These are phyloP conservation scores for Sylvilagus bachmani DNA, from an alignment of 2,113 vertebrate genomes.

Conservation along the genomic window DNA sequence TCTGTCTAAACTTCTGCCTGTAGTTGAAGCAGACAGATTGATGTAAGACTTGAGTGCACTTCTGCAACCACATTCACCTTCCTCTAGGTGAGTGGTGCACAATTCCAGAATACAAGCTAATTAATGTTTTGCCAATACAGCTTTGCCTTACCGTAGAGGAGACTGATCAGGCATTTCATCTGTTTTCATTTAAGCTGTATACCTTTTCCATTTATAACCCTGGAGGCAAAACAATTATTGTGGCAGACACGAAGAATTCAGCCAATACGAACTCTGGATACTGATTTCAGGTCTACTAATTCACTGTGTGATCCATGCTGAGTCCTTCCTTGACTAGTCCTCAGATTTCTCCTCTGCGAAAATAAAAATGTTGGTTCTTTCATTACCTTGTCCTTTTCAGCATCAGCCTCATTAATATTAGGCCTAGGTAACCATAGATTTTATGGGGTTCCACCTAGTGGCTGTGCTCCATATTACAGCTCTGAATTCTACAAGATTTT, in stretches of 20 bases:
- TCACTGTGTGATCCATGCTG: background rate
- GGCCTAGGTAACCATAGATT: background rate
- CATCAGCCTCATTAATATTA: background rate
- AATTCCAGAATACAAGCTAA: background rate
- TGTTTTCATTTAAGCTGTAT: background rate
- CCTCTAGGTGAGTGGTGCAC: background rate
- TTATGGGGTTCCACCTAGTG: slow-evolving; percentile 70
- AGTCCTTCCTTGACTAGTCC: background rate
- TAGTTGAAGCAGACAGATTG: background rate
- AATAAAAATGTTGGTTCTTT: background rate
- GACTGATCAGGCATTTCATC: background rate
- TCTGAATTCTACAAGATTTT: background rate
- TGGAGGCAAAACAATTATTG: background rate
- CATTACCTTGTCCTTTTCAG: background rate
- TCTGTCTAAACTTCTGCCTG: background rate
- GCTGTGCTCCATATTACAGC: background rate
- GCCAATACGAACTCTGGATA: too few species aligned
- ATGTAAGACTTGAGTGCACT: background rate
- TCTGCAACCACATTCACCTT: background rate
- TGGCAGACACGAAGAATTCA: background rate
- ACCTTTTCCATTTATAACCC: background rate
- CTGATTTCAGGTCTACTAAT: background rate
- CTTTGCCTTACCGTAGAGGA: background rate
- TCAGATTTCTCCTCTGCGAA: background rate
- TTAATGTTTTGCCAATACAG: background rate